Evolutionary conservation across 2,888 invertebrate genomes (phyloP).

Genomic region (Cephus runcator): DNA sequence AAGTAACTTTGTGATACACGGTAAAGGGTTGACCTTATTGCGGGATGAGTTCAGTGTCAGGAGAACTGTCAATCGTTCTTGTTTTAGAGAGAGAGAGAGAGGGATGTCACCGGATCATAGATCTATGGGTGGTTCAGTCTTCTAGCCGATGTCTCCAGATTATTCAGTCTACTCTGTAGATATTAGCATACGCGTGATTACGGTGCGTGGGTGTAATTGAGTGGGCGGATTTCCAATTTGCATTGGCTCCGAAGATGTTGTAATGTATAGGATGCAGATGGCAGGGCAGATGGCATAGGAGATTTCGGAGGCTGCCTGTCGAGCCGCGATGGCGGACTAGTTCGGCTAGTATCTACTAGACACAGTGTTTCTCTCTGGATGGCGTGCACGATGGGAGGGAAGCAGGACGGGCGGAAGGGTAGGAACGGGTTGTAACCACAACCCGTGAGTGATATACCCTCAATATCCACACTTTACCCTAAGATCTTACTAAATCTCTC

Average conservation of each 20-base stretch:
- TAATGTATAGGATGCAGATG: slow-evolving; percentile 41
- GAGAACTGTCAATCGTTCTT: neutral
- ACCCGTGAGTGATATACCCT: slow-evolving; percentile 59
- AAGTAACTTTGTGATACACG: too few species aligned
- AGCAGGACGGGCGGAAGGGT: neutral
- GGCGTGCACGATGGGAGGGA: neutral
- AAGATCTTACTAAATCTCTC: slow-evolving; percentile 59
- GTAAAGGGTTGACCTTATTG: too few species aligned
- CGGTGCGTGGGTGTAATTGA: slow-evolving; percentile 47
- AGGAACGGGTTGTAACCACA: slow-evolving; percentile 40
- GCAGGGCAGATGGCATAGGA: slow-evolving; percentile 29
- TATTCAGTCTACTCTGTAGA: neutral
- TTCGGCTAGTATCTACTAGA: slow-evolving; percentile 10
- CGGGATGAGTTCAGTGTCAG: too few species aligned
- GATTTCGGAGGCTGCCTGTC: slow-evolving; percentile 31
- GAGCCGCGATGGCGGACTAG: slow-evolving; percentile 27
- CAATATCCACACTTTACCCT: slow-evolving; percentile 60
- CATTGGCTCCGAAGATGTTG: slow-evolving; percentile 45
- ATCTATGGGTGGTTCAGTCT: neutral
- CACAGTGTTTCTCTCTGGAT: neutral
- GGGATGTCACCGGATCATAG: neutral
- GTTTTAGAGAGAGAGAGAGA: neutral
- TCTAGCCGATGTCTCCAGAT: neutral
- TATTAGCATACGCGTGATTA: slow-evolving; percentile 39
- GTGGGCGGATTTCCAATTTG: slow-evolving; percentile 55